These are phyloP conservation scores for Papilio xuthus DNA, from an alignment of 1,140 invertebrate genomes.

Conservation along the genomic window DNA sequence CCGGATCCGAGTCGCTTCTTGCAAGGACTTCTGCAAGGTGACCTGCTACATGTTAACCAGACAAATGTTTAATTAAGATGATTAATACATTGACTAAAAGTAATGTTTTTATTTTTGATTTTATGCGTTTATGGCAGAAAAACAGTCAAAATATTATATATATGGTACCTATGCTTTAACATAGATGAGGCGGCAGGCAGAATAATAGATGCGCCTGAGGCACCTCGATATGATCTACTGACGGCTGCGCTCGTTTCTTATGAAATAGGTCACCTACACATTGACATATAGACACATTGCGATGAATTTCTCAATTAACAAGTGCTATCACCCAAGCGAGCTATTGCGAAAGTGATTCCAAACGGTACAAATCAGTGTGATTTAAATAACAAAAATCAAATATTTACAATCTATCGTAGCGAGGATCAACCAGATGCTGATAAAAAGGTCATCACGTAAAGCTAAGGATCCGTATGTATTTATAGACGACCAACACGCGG, in stretches of 20 bases:
- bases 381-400: not conserved
- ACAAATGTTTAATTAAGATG: not conserved
- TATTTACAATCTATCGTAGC: not conserved
- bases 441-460: constrained; percentile 66
- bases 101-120: not conserved
- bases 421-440: constrained; percentile 48
- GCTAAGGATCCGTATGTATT: constrained; percentile 59
- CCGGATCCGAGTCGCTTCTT: not conserved
- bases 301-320: not conserved
- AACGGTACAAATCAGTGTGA: not conserved
- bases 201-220: not conserved
- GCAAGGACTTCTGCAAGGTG: constrained; percentile 12
- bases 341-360: not conserved
- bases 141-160: not conserved
- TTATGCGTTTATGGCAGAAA: not conserved
- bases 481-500: constrained; percentile 73
- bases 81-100: not conserved
- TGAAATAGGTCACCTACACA: not conserved
- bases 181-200: no score
- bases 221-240: not conserved
- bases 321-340: no score
- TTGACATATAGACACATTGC: not conserved
- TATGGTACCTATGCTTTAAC: not conserved
- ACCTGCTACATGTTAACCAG: not conserved
- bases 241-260: not conserved